These are phyloP conservation scores for Dione vanillae DNA, from an alignment of 2,888 invertebrate species.

Conservation along the genomic window DNA sequence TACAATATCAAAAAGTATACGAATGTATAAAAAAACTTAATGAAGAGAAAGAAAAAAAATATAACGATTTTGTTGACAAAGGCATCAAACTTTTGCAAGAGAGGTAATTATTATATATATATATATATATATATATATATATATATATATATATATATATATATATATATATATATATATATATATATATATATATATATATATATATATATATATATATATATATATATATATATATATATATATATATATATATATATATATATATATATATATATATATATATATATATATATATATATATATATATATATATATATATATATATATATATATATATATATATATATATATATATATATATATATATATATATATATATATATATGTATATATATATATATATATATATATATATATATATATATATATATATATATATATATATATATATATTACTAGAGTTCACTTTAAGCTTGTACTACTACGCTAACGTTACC, in stretches of 20 bases:
- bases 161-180: background rate
- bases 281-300: background rate
- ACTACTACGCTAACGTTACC: too few relatives aligned
- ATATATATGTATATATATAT: background rate
- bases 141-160: background rate
- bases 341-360: background rate
- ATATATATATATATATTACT: too few relatives aligned
- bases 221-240: background rate
- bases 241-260: background rate
- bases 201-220: background rate
- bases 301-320: background rate
- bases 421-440: background rate
- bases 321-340: background rate
- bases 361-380: background rate
- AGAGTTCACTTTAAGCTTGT: too few relatives aligned
- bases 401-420: background rate
- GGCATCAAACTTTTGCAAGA: constrained; percentile 54
- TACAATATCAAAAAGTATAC: constrained; percentile 47
- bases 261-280: background rate
- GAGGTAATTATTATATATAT: constrained; percentile 33
- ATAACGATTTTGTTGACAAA: constrained; percentile 57
- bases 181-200: background rate
- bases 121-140: too few relatives aligned
- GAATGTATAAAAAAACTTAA: constrained; percentile 53
- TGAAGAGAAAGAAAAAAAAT: constrained; percentile 52